Percentiles rank a stretch among this genome's conserved stretches.
phyloP scores from a whole-genome alignment of 2,113 vertebrate genomes.

The Castor canadensis region DNA sequence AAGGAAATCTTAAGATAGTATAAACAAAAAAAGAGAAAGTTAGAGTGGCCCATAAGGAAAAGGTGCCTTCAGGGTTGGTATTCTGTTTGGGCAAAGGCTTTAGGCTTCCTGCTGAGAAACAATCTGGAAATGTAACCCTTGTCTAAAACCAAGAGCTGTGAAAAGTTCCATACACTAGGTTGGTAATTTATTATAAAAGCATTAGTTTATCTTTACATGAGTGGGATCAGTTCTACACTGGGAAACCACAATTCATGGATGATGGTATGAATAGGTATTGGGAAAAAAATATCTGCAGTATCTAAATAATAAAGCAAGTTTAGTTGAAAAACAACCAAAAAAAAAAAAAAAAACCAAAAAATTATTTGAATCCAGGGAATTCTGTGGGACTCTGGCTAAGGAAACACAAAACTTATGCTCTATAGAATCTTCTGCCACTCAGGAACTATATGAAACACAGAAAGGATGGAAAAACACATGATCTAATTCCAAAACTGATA shows the following conservation, averaged over 20 bases:
- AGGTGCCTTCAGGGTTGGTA: fast-evolving
- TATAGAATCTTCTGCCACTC: not conserved
- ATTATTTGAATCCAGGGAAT: not conserved
- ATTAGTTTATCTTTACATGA: not conserved
- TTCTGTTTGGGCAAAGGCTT: fast-evolving
- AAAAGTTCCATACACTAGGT: not conserved
- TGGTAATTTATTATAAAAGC: not conserved
- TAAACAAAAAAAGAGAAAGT: not conserved
- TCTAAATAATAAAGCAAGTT: not conserved
- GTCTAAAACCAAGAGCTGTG: not conserved
- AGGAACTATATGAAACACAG: not conserved
- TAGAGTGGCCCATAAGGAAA: not conserved
- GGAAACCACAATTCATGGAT: not conserved
- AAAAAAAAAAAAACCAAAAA: not conserved
- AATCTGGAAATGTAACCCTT: not conserved
- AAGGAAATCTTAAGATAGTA: not conserved
- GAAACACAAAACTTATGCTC: not conserved
- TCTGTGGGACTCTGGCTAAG: not conserved
- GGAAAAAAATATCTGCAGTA: not conserved
- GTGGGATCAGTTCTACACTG: not conserved
- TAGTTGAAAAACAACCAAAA: not conserved
- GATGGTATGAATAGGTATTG: not conserved
- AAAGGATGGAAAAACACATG: not conserved
- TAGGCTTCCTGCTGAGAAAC: not conserved
- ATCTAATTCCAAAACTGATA: not conserved